Percentiles rank a stretch among this genome's conserved stretches.
Evolutionary conservation across 2,113 vertebrate genomes (phyloP).

Genomic region (Triplophysa siluroides): DNA sequence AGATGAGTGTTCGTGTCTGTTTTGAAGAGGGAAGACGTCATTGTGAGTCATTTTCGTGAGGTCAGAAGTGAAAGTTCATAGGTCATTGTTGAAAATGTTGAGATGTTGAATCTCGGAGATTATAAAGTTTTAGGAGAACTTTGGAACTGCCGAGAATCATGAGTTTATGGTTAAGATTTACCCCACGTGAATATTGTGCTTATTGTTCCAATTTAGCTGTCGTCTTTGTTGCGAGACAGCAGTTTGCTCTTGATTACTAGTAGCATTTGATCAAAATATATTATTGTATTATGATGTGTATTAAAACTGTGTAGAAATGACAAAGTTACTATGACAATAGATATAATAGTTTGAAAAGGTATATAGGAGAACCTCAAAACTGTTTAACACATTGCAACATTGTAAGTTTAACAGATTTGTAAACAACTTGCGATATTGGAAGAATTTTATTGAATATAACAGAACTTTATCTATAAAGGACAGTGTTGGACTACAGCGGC

Average conservation of each 20-base stretch:
- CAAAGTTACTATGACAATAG: not conserved
- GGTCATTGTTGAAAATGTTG: slow-evolving; percentile 14
- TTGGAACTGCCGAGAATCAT: slow-evolving; percentile 42
- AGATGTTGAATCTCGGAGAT: not conserved
- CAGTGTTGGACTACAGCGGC: not conserved
- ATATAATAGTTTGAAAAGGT: not conserved
- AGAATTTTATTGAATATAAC: not conserved
- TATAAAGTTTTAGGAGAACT: slow-evolving; percentile 5
- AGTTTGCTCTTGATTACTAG: slow-evolving; percentile 65
- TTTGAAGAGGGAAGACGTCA: slow-evolving; percentile 49
- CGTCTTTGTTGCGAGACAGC: slow-evolving; percentile 64
- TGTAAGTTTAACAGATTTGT: not conserved
- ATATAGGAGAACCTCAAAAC: not conserved
- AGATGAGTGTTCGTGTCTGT: slow-evolving; percentile 24
- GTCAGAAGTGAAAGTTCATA: slow-evolving; percentile 45
- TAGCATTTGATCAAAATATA: slow-evolving; percentile 65
- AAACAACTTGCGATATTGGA: not conserved
- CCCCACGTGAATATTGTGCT: slow-evolving; percentile 66
- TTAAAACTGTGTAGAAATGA: slow-evolving; percentile 11
- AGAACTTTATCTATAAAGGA: not conserved
- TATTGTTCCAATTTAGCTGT: slow-evolving; percentile 70
- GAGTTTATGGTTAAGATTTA: slow-evolving; percentile 54
- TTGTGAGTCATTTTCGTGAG: slow-evolving; percentile 44
- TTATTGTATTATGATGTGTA: slow-evolving; percentile 60
- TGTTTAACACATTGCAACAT: not conserved